Base-by-base conservation (phyloP, 2,888 invertebrate species). In the Cheilosia soror region DNA sequence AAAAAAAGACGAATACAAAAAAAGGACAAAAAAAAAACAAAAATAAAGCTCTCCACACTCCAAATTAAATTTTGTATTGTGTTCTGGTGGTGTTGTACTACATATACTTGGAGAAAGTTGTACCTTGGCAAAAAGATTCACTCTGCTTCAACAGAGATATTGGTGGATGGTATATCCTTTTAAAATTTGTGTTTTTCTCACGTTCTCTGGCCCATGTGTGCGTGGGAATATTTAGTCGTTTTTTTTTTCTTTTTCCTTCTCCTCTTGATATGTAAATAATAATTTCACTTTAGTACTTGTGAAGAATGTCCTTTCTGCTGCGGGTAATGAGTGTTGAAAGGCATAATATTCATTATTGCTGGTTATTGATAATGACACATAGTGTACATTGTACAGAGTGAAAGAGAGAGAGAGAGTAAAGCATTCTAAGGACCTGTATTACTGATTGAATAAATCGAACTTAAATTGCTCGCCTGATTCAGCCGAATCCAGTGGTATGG, bases 21-120 rank as follows among this genome's bases (percentile, higher is more conserved):
- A 69, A 71, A n/a, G n/a, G n/a, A n/a, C n/a, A n/a, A n/a, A n/a
- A n/a, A n/a, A n/a, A n/a, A n/a, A n/a, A n/a, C n/a, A n/a, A 15
- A 37, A 57, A 29, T 55, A 81, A 85, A 85, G 81, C 85, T 85
- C 81, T 81, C 44, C 66, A 77, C 62, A 81, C 76, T 81, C 66
- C 72, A 85, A 85, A 85, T 85, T 77, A 71, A 81, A 85, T 85
- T 77, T 81, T 49, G 81, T 62, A 81, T 85, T 85, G 81, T 81
- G 27, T 62, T 78, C 51, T 27, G 51, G 60, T 79, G 73, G 72
- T 87, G 79, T 77, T 55, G 71, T 55, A 66, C 63, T 68, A 37
- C 37, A 76, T 81, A 66, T 85, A 78, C 63, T 78, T 72, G 55
- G 71, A 65, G 62, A 57, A 85, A 77, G 75, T 60, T 80, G 49